A percentile compares a stretch with the other conserved stretches of the same genome.
Conservation (phyloP, 2,113 vertebrate genomes). For the Ictalurus furcatus region DNA sequence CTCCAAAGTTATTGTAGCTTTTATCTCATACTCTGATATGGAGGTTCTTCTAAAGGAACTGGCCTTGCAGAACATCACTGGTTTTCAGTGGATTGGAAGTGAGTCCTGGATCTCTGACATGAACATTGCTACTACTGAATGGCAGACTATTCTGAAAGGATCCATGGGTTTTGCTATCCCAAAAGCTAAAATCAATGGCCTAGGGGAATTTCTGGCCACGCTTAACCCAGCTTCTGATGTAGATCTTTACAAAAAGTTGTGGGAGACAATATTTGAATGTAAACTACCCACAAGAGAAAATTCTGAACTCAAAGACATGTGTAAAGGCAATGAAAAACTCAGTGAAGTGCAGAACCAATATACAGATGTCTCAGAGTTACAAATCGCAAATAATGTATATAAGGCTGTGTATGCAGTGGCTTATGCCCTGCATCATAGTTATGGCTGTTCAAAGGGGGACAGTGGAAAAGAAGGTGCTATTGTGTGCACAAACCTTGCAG, state of each 20-base stretch:
- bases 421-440: conserved; percentile 54
- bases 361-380: conserved; percentile 59
- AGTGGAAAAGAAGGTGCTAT: neutral
- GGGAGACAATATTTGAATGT: conserved; percentile 60
- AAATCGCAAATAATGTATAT: conserved; percentile 64
- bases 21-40: conserved; percentile 62
- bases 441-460: conserved; percentile 38
- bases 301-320: neutral
- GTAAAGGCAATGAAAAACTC: conserved; percentile 56
- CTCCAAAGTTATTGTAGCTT: conserved; percentile 63
- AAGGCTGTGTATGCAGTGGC: conserved; percentile 62
- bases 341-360: conserved; percentile 58
- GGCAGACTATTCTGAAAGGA: conserved; percentile 56
- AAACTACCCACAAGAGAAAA: conserved; percentile 30
- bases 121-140: conserved; percentile 54
- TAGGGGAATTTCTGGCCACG: conserved; percentile 55
- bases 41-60: conserved; percentile 60
- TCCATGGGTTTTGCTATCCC: conserved; percentile 63
- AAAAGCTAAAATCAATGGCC: conserved; percentile 57
- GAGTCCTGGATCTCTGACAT: conserved; percentile 65
- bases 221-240: conserved; percentile 41
- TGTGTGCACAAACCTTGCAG: conserved; percentile 35
- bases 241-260: conserved; percentile 53
- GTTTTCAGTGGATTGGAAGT: conserved; percentile 65
- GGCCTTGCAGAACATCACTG: conserved; percentile 57